A percentile compares a stretch with the other conserved stretches of the same genome.
Evolutionary conservation across 2,888 invertebrate species (phyloP).

Genomic region (Morpho helenor): DNA sequence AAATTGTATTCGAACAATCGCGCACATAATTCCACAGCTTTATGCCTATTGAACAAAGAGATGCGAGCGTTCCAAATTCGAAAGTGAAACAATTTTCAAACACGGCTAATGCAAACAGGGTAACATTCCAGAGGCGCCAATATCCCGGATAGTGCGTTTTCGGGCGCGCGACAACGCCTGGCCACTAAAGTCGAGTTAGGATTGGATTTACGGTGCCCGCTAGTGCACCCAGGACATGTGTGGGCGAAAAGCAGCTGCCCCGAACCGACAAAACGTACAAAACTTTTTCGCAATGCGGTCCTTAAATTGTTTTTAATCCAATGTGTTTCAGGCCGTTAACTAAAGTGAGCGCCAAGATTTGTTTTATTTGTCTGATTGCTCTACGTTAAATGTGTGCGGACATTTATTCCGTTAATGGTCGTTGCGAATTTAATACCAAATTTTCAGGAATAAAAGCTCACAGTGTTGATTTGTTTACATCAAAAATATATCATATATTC

Average conservation of each 20-base stretch:
- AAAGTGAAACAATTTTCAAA: slow-evolving; percentile 34
- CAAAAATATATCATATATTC: no score
- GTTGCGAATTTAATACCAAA: neutral
- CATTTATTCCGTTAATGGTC: slow-evolving; percentile 7
- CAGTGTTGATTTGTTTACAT: no score
- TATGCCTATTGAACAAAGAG: slow-evolving; percentile 26
- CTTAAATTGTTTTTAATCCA: slow-evolving; percentile 46
- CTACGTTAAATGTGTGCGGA: slow-evolving; percentile 3
- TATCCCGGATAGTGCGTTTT: slow-evolving; percentile 50
- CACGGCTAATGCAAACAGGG: slow-evolving; percentile 31
- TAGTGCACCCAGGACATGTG: slow-evolving; percentile 54
- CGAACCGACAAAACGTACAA: slow-evolving; percentile 35
- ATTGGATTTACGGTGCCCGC: slow-evolving; percentile 65
- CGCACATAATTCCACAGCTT: slow-evolving; percentile 12
- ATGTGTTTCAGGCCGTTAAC: slow-evolving; percentile 23
- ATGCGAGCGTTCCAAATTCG: slow-evolving; percentile 24
- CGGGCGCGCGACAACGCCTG: slow-evolving; percentile 36
- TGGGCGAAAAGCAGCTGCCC: slow-evolving; percentile 45
- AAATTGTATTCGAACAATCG: slow-evolving; percentile 7
- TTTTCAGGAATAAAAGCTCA: no score
- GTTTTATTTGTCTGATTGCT: slow-evolving; percentile 7
- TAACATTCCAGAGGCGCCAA: slow-evolving; percentile 32
- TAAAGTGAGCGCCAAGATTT: slow-evolving; percentile 20
- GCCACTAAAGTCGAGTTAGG: slow-evolving; percentile 63
- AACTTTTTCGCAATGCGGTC: slow-evolving; percentile 72